phyloP scores from a whole-genome alignment of 2,888 invertebrate genomes.

The Melangyna quadrimaculata region DNA sequence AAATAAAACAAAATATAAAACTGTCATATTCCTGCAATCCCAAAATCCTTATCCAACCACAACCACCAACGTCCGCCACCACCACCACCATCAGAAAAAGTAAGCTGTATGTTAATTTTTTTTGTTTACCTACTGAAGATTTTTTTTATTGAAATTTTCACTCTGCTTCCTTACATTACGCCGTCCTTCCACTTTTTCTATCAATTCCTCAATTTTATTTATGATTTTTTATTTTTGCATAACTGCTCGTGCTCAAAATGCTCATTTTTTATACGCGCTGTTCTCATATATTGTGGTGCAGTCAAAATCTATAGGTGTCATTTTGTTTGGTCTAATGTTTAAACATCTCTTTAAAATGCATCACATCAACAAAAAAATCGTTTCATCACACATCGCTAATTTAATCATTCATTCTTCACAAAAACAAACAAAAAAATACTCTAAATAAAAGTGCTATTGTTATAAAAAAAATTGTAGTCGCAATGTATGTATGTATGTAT shows the following conservation, averaged over 20 bases:
- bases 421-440: too few relatives aligned
- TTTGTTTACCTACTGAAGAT: neutral
- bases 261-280: slow-evolving; percentile 33
- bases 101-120: slow-evolving; percentile 58
- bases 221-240: slow-evolving; percentile 3
- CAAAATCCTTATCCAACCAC: slow-evolving; percentile 42
- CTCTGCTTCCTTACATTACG: neutral
- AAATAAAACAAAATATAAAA: neutral
- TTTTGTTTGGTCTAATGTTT: neutral
- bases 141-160: slow-evolving; percentile 33
- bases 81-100: slow-evolving; percentile 29
- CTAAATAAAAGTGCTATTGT: too few relatives aligned
- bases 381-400: neutral
- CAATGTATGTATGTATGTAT: too few relatives aligned
- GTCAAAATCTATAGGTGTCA: neutral
- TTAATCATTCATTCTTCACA: neutral
- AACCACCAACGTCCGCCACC: neutral
- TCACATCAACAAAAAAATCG: neutral
- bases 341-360: neutral
- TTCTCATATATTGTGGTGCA: slow-evolving; percentile 20
- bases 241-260: slow-evolving; percentile 1
- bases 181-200: neutral
- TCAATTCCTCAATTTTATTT: slow-evolving; percentile 8
- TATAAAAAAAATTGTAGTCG: too few relatives aligned
- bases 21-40: slow-evolving; percentile 48